These are phyloP conservation scores for Hormiphora californensis DNA, from an alignment of 37 sponge, comb jelly and placozoan species.

Conservation along the genomic window DNA sequence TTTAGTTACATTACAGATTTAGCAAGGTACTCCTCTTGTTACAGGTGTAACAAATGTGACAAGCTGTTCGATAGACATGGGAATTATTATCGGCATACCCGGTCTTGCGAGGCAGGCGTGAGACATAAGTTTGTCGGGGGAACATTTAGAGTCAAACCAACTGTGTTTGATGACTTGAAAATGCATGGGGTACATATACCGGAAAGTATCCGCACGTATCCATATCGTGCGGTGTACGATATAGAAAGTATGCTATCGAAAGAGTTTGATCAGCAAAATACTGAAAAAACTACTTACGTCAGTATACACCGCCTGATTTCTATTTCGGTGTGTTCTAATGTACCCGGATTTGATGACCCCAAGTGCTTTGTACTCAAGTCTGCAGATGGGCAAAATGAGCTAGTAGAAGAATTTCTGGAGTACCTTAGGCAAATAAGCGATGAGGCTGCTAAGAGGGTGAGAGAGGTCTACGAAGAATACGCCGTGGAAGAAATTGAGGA, in stretches of 20 bases:
- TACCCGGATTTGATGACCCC: not conserved
- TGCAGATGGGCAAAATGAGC: not conserved
- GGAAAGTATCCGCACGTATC: not conserved
- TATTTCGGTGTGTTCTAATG: conserved; percentile 5
- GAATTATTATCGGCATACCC: not conserved
- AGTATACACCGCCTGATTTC: not conserved
- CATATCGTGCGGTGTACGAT: not conserved
- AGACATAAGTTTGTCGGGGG: not conserved
- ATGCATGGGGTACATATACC: not conserved
- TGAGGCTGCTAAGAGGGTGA: not conserved
- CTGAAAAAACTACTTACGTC: not conserved
- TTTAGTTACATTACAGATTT: not conserved
- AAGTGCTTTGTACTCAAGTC: not conserved
- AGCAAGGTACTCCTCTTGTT: not conserved
- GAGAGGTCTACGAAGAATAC: not conserved
- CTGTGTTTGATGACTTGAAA: not conserved
- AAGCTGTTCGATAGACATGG: not conserved
- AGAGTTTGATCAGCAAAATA: not conserved
- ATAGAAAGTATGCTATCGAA: not conserved
- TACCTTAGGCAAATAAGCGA: not conserved
- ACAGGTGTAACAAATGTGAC: not conserved
- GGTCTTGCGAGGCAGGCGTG: not conserved
- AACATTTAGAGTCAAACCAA: not conserved
- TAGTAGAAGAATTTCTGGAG: not conserved
- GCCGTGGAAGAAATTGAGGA: not conserved